Conservation (phyloP, 2,113 vertebrate genomes). For the Bubo scandiacus region DNA sequence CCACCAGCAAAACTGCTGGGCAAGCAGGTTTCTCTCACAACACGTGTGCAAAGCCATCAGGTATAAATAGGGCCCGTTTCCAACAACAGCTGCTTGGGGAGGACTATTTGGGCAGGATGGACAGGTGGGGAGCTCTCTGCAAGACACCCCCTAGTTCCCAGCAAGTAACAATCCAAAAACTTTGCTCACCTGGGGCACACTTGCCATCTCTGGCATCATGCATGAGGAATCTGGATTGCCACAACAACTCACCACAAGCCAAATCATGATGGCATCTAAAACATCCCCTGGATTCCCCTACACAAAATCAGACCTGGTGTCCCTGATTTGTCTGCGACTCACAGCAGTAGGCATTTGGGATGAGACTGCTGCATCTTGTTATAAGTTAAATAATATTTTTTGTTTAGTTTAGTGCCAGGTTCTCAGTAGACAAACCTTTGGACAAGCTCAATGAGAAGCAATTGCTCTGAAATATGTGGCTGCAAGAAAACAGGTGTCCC, state of each 20-base stretch:
- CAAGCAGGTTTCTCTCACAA: background rate
- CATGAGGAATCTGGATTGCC: background rate
- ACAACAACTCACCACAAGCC: background rate
- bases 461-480: background rate
- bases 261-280: background rate
- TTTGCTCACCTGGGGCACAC: accelerated
- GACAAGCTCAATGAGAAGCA: background rate
- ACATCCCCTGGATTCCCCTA: background rate
- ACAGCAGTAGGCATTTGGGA: background rate
- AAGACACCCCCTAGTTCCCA: background rate
- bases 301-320: background rate
- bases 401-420: background rate
- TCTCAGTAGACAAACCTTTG: background rate
- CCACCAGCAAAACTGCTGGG: background rate
- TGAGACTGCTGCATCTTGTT: background rate
- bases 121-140: background rate
- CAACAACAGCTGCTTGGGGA: background rate
- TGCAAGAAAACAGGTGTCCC: background rate
- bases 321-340: background rate
- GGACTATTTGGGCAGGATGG: background rate
- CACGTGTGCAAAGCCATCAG: background rate
- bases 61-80: accelerated
- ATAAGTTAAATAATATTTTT: background rate
- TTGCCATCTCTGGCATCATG: background rate
- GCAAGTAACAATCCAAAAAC: background rate